phyloP scores from a whole-genome alignment of 2,113 vertebrate species.

The Microtus montanus region DNA sequence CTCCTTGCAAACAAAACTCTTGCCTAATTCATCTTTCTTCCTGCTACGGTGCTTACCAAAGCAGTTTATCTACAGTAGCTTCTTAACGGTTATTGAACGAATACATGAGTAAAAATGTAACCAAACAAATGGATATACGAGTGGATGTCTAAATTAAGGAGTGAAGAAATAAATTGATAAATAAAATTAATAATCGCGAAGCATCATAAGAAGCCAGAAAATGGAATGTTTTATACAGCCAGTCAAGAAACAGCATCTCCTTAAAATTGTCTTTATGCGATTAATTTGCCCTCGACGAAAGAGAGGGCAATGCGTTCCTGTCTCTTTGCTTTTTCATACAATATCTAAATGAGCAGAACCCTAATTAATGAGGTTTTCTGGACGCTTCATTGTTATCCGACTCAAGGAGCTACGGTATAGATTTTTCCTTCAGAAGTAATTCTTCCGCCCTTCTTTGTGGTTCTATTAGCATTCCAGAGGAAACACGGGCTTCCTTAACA shows the following conservation, averaged over 20 bases:
- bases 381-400: conserved; percentile 75
- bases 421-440: conserved; percentile 76
- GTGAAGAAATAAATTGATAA: conserved; percentile 62
- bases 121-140: conserved; percentile 58
- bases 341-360: conserved; percentile 72
- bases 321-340: conserved; percentile 66
- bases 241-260: conserved; percentile 40
- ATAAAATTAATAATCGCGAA: conserved; percentile 73
- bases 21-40: conserved; percentile 28
- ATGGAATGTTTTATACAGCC: conserved; percentile 51
- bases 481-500: conserved; percentile 72
- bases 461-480: conserved; percentile 72
- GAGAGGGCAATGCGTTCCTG: conserved; percentile 32
- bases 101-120: conserved; percentile 54
- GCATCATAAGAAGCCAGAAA: conserved; percentile 43
- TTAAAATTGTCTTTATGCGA: conserved; percentile 52
- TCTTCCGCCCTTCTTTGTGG: conserved; percentile 50
- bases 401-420: conserved; percentile 58
- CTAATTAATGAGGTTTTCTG: conserved; percentile 78
- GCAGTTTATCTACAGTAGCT: conserved; percentile 32
- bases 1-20: conserved; percentile 35
- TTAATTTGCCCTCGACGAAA: conserved; percentile 44
- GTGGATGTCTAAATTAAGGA: conserved; percentile 59
- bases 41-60: conserved; percentile 28
- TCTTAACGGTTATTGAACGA: conserved; percentile 64